Base-by-base conservation (phyloP, 2,888 invertebrate species). In the Cantharis lateralis region DNA sequence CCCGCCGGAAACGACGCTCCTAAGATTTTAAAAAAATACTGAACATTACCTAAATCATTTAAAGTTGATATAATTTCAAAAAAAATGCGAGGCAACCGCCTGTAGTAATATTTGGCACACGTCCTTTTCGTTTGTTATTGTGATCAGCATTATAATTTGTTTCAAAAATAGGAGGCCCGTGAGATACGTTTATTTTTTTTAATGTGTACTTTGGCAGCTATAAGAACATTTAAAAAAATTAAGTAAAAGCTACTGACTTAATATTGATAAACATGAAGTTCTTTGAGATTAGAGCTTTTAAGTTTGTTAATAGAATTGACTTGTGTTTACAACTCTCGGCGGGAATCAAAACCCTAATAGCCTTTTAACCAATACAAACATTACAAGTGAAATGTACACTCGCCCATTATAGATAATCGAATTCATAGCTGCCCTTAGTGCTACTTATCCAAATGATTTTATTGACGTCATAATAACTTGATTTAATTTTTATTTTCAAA, bases 341-440 rank as follows among this genome's bases (percentile, higher is more conserved):
- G 80, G 84, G 83, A 83, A 83, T 84, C 82, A 80, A 81, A 81
- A 82, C 83, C 82, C 81, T 83, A 83, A 83, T 81, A 84, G 83
- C 84, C 84, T 86, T 86, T 86, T 85, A 85, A 82, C 83, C 81
- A 84, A 79, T 81, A 82, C 84, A 84, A 85, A 85, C 84, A 85
- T 78, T 70, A 78, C 83, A 82, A 83, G 84, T 84, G 84, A 83
- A 84, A 81, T 80, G 82, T 81, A 80, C 81, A 80, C 81, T 77
- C 74, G 82, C 83, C 82, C 84, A 83, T 83, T 20, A 77, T 80
- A 83, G 83, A 76, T 76, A 78, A 78, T 78, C 73, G 76, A 78
- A 78, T 78, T 72, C 70, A 71, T 63, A 74, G 70, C 76, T 68
- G 72, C 70, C 72, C 76, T 73, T 74, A 73, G 26, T 62, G 64